Base-by-base conservation (phyloP, 2,797 vertebrate species). In the Hephaestus fuliginosus region DNA sequence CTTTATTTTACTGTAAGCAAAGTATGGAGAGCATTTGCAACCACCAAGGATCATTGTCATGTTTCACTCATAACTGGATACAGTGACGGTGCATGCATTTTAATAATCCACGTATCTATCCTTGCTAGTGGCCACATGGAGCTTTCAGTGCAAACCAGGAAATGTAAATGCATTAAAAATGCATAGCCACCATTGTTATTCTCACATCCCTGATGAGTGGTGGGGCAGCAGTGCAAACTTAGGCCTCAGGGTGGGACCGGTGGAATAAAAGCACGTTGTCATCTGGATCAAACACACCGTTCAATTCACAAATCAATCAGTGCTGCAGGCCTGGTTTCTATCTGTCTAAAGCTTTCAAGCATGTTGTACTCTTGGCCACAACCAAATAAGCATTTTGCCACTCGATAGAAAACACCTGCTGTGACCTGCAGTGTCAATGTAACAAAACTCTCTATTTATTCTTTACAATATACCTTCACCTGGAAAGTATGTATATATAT, bases 321-420 rank as follows among this genome's bases (percentile, higher is more conserved):
- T 49, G 33, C 43, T n/a, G 15, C 11, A 30, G 15, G 6, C 10
- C 64, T 17, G 14, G 1, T 67, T 44, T 15, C 8, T 53, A 1
- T 56, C 14, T 64, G 13, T 25, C 25, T 51, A 22, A 39, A 36
- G 41, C 3, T 0, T 57, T 25, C 2, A 55, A 14, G 44, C 46
- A 48, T 12, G 25, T 62, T 58, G 20, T 22, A 4, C 49, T 25
- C 1, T 20, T 20, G 22, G 28, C 43, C 33, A 22, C 52, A 33
- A 17, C 58, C 9, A 41, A 7, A 62, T 28, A 4, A 70, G 39
- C 30, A 36, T 33, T 51, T 61, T 17, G 3, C 49, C 20, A 41
- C 49, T 52, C 71, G 63, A 76, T 72, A 20, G 67, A 25, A 76
- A 79, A 76, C 68, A 82, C 51, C 84, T 73, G 53, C 46, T 48